Evolutionary conservation across 2,888 invertebrate species (phyloP), one percentile per base, ranked within the genome.

Genomic region (Scaptomyza tumidula): DNA sequence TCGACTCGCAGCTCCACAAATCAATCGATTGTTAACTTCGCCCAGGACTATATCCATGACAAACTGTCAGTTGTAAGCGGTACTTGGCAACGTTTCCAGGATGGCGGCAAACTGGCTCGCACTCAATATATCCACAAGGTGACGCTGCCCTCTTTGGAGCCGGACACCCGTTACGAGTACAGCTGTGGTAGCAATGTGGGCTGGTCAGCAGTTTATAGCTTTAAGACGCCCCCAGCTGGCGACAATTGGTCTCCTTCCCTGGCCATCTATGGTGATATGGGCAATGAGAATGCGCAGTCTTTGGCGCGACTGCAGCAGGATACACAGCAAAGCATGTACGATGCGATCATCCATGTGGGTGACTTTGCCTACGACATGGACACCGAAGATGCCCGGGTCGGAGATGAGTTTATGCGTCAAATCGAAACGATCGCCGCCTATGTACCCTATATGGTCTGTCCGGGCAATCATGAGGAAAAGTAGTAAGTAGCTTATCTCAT

Each of bases 331-430:
- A 96, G 95, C 10, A 93, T 95, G 91, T 98, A 97, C 91, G 97
- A 98, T 93, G 95, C 96, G 53, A 94, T 97, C 54, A 94, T 98
- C 57, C 98, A 98, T 93, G 97, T 98, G 53, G 98, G 98, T 0
- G 98, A 98, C 93, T 98, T 98, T 93, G 98, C 98, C 0, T 98
- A 98, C 92, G 97, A 98, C 92, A 97, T 98, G 97, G 93, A 97
- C 91, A 93, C 95, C 75, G 93, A 96, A 69, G 93, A 98, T 90
- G 98, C 96, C 0, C 92, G 93, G 53, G 95, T 97, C 27, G 99
- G 99, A 0, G 98, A 99, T 93, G 94, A 95, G 89, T 99, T 98
- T 92, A 98, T 99, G 98, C 94, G 95, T 4, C 97, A 97, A 93
- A 96, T 99, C 66, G 95, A 98, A 92, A 95, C 97, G 0, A 93